phyloP scores from a whole-genome alignment of 1,140 invertebrate genomes.

The Trichonephila inaurata region DNA sequence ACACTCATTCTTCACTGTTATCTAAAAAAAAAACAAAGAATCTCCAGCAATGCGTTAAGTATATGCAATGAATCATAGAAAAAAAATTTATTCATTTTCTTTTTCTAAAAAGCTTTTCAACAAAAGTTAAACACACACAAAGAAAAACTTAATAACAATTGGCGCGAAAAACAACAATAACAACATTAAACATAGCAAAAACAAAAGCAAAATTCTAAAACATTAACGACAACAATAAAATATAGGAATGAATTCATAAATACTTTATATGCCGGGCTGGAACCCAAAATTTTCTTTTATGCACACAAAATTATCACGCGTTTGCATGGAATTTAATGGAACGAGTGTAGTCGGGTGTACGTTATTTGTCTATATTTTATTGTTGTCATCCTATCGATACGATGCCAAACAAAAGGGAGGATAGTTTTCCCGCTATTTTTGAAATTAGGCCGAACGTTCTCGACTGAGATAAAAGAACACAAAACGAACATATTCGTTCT shows the following conservation, averaged over 20 bases:
- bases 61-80: not conserved
- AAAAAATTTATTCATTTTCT: not conserved
- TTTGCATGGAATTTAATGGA: not conserved
- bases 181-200: not conserved
- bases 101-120: not conserved
- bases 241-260: not conserved
- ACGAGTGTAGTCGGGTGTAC: not conserved
- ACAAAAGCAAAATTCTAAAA: not conserved
- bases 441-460: constrained; percentile 15
- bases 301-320: not conserved
- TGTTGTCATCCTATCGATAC: not conserved
- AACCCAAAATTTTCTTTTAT: not conserved
- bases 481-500: constrained; percentile 6
- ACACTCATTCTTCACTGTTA: not conserved
- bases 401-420: not conserved
- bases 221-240: not conserved
- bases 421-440: not conserved
- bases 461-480: constrained; percentile 21
- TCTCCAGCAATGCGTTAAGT: not conserved
- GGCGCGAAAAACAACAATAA: not conserved
- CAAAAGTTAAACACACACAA: not conserved
- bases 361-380: not conserved
- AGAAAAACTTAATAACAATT: not conserved
- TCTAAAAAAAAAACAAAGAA: not conserved
- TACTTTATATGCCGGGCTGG: not conserved